These are phyloP conservation scores for Anguilla pacifica DNA, from an alignment of 2,797 vertebrate species.

Conservation along the genomic window DNA sequence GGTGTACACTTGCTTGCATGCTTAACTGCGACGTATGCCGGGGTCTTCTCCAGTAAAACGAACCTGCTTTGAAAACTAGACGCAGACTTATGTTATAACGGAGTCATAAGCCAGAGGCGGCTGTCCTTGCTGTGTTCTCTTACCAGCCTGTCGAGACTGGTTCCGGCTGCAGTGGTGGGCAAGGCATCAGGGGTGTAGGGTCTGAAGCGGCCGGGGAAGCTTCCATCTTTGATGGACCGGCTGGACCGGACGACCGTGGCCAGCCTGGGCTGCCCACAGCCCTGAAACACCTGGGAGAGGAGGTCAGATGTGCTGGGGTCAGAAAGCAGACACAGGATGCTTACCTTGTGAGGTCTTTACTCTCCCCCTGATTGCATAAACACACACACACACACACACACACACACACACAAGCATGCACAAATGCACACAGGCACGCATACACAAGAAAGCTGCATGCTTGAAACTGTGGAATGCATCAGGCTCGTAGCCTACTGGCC, in stretches of 20 bases:
- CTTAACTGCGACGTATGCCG: not conserved
- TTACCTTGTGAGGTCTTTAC: not conserved
- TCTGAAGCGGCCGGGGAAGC: constrained; percentile 85
- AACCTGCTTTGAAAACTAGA: not conserved
- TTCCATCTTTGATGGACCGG: constrained; percentile 82
- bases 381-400: not conserved
- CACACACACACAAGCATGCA: not conserved
- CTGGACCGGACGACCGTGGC: constrained; percentile 67
- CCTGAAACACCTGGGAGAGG: constrained; percentile 87
- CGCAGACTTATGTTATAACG: not conserved
- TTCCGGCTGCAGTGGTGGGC: constrained; percentile 93
- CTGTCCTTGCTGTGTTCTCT: constrained; percentile 44
- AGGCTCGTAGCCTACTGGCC: not conserved
- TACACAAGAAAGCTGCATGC: not conserved
- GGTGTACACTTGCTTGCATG: not conserved
- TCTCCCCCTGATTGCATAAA: not conserved
- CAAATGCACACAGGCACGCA: not conserved
- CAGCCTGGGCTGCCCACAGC: constrained; percentile 86
- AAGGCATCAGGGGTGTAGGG: constrained; percentile 87
- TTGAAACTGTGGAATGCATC: not conserved
- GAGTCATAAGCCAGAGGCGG: not conserved
- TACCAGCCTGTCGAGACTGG: constrained; percentile 93
- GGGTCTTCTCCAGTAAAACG: not conserved
- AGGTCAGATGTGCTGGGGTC: no score
- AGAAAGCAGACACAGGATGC: not conserved